Percentiles rank a stretch among this genome's conserved stretches.
Conservation (phyloP, 1,140 invertebrate species). For the Drosophila pseudoobscura region DNA sequence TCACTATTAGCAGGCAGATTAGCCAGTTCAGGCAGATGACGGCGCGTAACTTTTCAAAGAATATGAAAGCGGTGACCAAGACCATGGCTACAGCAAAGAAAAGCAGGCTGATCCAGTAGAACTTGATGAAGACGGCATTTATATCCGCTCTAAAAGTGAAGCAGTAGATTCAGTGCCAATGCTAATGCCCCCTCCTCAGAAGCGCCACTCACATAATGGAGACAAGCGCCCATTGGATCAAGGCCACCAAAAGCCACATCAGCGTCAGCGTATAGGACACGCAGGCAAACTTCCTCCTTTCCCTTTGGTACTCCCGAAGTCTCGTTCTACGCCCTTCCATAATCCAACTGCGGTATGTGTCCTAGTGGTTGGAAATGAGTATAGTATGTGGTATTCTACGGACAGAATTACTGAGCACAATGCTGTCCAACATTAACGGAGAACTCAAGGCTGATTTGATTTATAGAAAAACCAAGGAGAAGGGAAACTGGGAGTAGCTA, state of each 20-base stretch:
- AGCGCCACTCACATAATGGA: conserved; percentile 37
- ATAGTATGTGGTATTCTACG: too few species aligned
- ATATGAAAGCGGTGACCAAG: conserved; percentile 46
- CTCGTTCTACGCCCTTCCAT: conserved; percentile 49
- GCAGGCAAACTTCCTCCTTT: conserved; percentile 54
- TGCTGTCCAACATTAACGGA: not conserved
- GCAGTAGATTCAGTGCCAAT: not conserved
- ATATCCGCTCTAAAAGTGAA: conserved; percentile 3
- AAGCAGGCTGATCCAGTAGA: conserved; percentile 48
- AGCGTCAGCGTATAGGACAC: conserved; percentile 48
- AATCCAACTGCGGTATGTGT: not conserved
- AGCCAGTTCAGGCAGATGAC: conserved; percentile 47
- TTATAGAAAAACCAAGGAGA: too few species aligned
- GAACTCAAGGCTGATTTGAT: conserved; percentile 19
- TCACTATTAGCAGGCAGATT: conserved; percentile 49
- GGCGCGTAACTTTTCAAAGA: conserved; percentile 49
- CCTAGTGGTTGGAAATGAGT: too few species aligned
- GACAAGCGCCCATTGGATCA: conserved; percentile 48
- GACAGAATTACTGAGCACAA: too few species aligned
- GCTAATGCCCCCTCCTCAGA: too few species aligned
- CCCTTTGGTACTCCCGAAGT: conserved; percentile 30
- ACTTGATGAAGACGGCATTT: not conserved
- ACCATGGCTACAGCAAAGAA: conserved; percentile 44
- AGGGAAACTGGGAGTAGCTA: too few species aligned
- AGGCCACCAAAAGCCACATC: conserved; percentile 41